Base-by-base conservation (phyloP, 2,888 invertebrate species). In the Auanema freiburgensis region DNA sequence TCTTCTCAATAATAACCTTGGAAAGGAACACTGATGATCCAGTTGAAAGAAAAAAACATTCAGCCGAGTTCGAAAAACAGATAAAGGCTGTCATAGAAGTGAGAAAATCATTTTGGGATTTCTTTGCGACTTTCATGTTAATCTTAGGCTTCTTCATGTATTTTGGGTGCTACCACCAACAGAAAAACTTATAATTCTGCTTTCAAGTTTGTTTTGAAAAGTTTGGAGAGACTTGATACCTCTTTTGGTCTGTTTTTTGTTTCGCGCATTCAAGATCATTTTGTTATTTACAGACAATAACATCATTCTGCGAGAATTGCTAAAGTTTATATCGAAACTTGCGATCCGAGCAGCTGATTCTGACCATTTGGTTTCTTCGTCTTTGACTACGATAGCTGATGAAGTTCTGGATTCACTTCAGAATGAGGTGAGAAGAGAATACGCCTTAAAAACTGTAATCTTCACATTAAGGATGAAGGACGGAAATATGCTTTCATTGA, bases 1-100 rank as follows among this genome's bases (percentile, higher is more conserved):
- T 24, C 14, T 52, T 50, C 12, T 18, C 51, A 18, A 33, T 60
- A 1, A 12, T 65, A 11, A 21, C 10, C 1, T 33, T 60, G 12
- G 65, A 65, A 12, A 44, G 12, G 8, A 41, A 24, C 6, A 46
- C 50, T 23, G 25, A 12, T n/a, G 54, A 60, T 33, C 8, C 33
- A 33, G 8, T 8, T 53, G 54, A 60, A 8, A 63, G 43, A 16
- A 60, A 49, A 25, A 55, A 44, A 16, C 25, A 16, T 16, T 42
- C 11, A 23, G 14, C n/a, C 12, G 57, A 59, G 44, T 16, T 57
- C 11, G 60, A 65, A 52, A 51, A 65, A 33, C 65, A 65, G 51
- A 55, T 43, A n/a, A 33, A 49, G 51, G 23, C 59, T 12, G 8
- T 64, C n/a, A 50, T 59, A n/a, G 46, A 59, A 56, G 64, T 64